phyloP scores from a whole-genome alignment of 2,113 vertebrate species.

The Spilogale gracilis region DNA sequence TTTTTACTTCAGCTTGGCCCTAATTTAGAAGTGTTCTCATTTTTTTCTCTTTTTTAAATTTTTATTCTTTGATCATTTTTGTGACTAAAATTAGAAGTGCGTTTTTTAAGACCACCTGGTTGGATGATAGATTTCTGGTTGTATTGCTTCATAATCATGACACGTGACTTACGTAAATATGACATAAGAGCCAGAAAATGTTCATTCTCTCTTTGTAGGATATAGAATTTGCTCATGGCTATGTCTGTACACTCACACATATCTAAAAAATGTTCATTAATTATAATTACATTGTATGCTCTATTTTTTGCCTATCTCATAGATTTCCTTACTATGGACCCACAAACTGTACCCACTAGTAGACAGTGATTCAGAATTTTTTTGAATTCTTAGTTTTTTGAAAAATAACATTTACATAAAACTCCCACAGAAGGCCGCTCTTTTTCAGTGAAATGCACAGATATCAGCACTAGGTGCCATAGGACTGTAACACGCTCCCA shows the following conservation, averaged over 20 bases:
- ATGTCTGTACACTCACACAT: background rate
- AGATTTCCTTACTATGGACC: background rate
- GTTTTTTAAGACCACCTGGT: background rate
- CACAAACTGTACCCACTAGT: background rate
- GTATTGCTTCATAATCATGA: background rate
- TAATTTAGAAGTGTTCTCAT: conserved; percentile 54
- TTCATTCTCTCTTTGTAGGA: background rate
- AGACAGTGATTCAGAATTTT: background rate
- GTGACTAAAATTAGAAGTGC: background rate
- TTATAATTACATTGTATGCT: background rate
- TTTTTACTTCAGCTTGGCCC: conserved; percentile 59
- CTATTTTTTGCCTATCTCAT: background rate
- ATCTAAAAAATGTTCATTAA: background rate
- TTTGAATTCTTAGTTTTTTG: background rate
- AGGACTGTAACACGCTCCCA: background rate
- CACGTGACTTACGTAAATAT: conserved; percentile 12
- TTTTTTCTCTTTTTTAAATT: background rate
- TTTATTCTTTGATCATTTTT: background rate
- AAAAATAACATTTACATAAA: background rate
- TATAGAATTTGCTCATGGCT: background rate
- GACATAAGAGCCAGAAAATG: background rate
- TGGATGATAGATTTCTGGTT: background rate
- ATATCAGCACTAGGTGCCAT: background rate
- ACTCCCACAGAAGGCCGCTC: background rate
- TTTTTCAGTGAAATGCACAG: background rate